Percentiles rank a stretch among this genome's conserved stretches.
Conservation (phyloP, 2,797 vertebrate genomes). For the Cirrhinus molitorella region DNA sequence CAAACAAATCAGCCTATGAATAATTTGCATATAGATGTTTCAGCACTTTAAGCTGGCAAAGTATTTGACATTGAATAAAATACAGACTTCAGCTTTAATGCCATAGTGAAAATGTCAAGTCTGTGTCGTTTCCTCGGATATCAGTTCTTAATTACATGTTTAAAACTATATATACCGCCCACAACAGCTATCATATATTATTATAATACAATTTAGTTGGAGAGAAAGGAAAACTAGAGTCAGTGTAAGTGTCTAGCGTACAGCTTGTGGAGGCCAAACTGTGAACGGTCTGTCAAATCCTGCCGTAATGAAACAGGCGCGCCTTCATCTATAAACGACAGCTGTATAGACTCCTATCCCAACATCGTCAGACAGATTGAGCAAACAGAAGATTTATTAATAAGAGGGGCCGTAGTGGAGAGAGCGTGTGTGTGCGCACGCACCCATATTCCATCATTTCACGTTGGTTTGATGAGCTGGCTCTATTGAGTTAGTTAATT, state of each 20-base stretch:
- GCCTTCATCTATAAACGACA: constrained; percentile 66
- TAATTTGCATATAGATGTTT: background rate
- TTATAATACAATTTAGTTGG: background rate
- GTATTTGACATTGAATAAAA: background rate
- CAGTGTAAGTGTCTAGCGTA: constrained; percentile 55
- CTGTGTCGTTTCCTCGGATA: background rate
- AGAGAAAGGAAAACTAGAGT: constrained; percentile 13
- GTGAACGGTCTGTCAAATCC: constrained; percentile 40
- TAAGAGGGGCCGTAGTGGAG: constrained; percentile 57
- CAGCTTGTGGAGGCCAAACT: constrained; percentile 38
- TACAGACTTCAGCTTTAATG: background rate
- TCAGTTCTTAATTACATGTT: background rate
- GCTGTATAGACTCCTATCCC: constrained; percentile 59
- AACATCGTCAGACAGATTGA: constrained; percentile 65
- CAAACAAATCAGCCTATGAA: background rate
- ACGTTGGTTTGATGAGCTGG: constrained; percentile 69
- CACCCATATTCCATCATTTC: constrained; percentile 38
- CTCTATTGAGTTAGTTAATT: constrained; percentile 71
- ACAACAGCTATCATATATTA: constrained; percentile 6
- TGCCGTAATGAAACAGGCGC: constrained; percentile 67
- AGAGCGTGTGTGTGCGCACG: background rate
- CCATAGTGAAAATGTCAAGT: constrained; percentile 3
- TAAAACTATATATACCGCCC: background rate
- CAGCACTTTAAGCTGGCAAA: background rate
- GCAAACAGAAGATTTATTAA: constrained; percentile 75